These are phyloP conservation scores for Cerceris ruficornis DNA, from an alignment of 2,888 invertebrate genomes.

Conservation along the genomic window DNA sequence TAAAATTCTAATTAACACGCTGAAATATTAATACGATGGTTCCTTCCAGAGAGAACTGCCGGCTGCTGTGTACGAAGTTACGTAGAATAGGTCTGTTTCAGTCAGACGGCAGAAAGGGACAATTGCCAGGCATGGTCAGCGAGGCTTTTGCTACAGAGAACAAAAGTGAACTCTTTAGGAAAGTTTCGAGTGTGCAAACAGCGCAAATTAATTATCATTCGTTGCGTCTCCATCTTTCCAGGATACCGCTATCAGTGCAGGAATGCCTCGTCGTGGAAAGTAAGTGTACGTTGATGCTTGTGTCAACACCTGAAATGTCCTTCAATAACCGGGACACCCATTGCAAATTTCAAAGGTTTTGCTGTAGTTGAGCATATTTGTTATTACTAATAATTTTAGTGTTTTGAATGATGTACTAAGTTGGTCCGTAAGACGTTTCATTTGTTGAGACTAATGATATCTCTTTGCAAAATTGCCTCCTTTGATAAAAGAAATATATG, in stretches of 20 bases:
- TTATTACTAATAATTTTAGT: too few relatives aligned
- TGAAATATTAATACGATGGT: too few relatives aligned
- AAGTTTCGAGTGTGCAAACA: slow-evolving; percentile 40
- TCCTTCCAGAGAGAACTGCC: too few relatives aligned
- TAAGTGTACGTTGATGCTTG: slow-evolving; percentile 14
- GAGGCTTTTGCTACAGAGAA: not conserved
- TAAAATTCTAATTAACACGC: too few relatives aligned
- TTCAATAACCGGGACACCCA: too few relatives aligned
- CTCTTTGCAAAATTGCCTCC: too few relatives aligned
- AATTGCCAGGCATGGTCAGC: slow-evolving; percentile 3
- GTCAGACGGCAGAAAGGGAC: not conserved
- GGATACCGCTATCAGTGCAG: slow-evolving; percentile 1
- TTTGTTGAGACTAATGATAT: too few relatives aligned
- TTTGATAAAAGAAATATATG: too few relatives aligned
- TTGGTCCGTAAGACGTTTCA: too few relatives aligned
- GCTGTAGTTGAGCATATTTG: too few relatives aligned
- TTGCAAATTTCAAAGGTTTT: too few relatives aligned
- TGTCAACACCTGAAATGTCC: not conserved
- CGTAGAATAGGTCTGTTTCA: not conserved
- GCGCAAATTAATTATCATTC: slow-evolving; percentile 45
- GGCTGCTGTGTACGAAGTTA: not conserved
- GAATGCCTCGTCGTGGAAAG: not conserved
- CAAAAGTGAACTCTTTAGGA: not conserved
- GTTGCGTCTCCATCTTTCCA: slow-evolving; percentile 10
- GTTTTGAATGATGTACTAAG: too few relatives aligned